Evolutionary conservation across 2,888 invertebrate species (phyloP), one percentile per base, ranked within the genome.

Genomic region (Muschampia plurimacula): DNA sequence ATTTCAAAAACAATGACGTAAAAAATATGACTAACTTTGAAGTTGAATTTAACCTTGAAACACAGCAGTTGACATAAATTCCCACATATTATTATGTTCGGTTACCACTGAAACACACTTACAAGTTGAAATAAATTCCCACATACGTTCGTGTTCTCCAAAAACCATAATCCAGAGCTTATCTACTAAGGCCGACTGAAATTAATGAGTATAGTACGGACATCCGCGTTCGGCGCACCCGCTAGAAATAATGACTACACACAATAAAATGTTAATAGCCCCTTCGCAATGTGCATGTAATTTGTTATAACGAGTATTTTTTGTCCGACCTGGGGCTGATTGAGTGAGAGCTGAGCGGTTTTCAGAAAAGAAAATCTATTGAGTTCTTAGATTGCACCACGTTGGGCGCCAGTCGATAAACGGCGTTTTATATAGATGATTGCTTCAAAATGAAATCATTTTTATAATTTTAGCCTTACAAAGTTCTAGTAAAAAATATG

Each of bases 161-260:
- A 65, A 52, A 41, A 62, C 41, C n/a, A 63, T 32, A 64, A 39
- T 49, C 65, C 49, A 10, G 41, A 32, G 39, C 66, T 73, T 77
- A 77, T 75, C 69, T 76, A 67, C 74, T 74, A 72, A 76, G 70
- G 69, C 66, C 75, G 66, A 41, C 70, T 67, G 72, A 74, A 74
- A 74, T 75, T 78, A 75, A 77, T 73, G 75, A 76, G 74, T 73
- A 72, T 55, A 69, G n/a, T 44, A 69, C 72, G 74, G 74, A 74
- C 66, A 73, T 72, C 74, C 75, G 74, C 41, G 70, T 32, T 52
- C 65, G 72, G 75, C 62, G 72, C 76, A 44, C 75, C 71, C 70
- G 41, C 36, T 6, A 36, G 28, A 66, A 49, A 60, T 59, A 71
- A 69, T 63, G 13, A 71, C 65, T 22, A 60, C 70, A 44, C 65